A percentile compares a stretch with the other conserved stretches of the same genome.
These are phyloP conservation scores for Acanthosepion pharaonis DNA, from an alignment of 2,888 invertebrate genomes.

Conservation along the genomic window DNA sequence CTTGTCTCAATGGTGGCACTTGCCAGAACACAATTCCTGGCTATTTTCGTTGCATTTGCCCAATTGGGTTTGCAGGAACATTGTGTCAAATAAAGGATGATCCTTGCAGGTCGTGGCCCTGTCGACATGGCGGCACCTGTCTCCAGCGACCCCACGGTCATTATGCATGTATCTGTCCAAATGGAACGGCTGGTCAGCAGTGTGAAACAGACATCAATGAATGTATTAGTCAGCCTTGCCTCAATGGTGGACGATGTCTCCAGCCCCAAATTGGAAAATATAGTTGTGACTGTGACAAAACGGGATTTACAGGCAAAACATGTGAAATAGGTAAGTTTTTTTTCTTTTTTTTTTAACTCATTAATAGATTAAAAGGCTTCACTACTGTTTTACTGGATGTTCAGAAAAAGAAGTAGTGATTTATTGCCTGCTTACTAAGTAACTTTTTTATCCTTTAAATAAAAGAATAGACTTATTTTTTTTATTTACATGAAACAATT, in stretches of 20 bases:
- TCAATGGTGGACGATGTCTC: constrained; percentile 47
- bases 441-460: no score
- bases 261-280: constrained; percentile 48
- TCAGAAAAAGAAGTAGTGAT: no score
- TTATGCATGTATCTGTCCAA: constrained; percentile 53
- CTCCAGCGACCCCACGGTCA: constrained; percentile 49
- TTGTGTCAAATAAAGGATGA: constrained; percentile 51
- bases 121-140: constrained; percentile 55
- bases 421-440: no score
- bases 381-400: no score
- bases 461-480: no score
- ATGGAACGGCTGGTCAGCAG: constrained; percentile 51
- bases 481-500: no score
- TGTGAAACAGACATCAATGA: constrained; percentile 56
- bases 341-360: no score
- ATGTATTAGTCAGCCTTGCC: constrained; percentile 24
- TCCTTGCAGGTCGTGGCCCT: constrained; percentile 53
- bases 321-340: constrained; percentile 49
- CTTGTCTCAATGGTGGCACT: constrained; percentile 57
- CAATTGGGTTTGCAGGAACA: constrained; percentile 48
- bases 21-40: constrained; percentile 50
- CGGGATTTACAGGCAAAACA: constrained; percentile 51
- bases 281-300: constrained; percentile 49
- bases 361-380: no score
- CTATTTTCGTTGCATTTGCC: constrained; percentile 49